Percentiles rank a stretch among this genome's conserved stretches.
phyloP scores from a whole-genome alignment of 2,113 vertebrate species.

The Natator depressus region DNA sequence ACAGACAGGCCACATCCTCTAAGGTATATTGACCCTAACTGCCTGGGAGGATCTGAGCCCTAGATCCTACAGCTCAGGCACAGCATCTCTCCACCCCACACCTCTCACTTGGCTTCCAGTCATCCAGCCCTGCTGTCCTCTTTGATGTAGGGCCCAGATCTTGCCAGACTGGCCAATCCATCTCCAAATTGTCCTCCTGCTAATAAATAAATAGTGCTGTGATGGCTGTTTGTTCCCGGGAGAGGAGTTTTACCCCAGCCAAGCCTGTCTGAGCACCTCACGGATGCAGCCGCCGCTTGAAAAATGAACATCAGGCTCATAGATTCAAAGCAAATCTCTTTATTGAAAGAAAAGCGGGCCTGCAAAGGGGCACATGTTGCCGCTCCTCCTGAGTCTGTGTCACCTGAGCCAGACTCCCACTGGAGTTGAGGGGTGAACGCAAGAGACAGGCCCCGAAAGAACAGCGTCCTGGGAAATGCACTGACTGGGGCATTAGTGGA shows the following conservation, averaged over 20 bases:
- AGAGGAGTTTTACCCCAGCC: conserved; percentile 24
- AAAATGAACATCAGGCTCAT: background rate
- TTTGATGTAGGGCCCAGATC: conserved; percentile 39
- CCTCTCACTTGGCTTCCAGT: background rate
- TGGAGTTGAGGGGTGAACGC: background rate
- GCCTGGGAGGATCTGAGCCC: background rate
- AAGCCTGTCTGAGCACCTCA: conserved; percentile 50
- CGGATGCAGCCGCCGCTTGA: background rate
- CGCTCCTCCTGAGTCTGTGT: background rate
- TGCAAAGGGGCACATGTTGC: background rate
- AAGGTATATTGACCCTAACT: background rate
- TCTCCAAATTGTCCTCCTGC: background rate
- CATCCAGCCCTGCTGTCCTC: background rate
- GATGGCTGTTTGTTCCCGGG: conserved; percentile 48
- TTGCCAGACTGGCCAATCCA: background rate
- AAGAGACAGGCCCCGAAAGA: background rate
- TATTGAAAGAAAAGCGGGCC: background rate
- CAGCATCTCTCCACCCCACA: background rate
- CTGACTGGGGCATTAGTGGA: background rate
- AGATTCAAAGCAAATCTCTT: background rate
- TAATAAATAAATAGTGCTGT: conserved; percentile 29
- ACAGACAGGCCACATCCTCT: background rate
- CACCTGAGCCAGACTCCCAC: background rate
- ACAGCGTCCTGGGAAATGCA: background rate
- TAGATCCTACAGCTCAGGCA: background rate